These are phyloP conservation scores for Neofelis nebulosa DNA, from an alignment of 2,113 vertebrate species.

Conservation along the genomic window DNA sequence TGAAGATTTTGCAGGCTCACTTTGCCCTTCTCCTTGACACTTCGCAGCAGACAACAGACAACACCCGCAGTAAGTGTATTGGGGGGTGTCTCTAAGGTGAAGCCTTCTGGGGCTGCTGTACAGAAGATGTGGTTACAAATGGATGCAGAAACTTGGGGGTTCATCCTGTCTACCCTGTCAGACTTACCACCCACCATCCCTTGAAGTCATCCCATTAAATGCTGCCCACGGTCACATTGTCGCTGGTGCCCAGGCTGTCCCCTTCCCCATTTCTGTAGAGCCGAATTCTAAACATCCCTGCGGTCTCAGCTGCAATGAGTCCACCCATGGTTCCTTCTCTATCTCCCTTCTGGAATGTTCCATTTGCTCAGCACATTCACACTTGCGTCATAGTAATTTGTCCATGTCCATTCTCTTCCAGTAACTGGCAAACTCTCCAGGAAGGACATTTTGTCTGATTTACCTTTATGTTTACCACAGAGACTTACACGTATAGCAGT, in stretches of 20 bases:
- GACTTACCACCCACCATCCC: not conserved
- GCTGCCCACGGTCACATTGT: accelerated
- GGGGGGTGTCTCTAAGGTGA: not conserved
- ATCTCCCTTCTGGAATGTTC: not conserved
- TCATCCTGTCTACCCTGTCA: no score
- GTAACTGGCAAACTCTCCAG: not conserved
- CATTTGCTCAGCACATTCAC: not conserved
- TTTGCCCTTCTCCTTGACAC: not conserved
- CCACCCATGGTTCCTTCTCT: not conserved
- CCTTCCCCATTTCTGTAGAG: not conserved
- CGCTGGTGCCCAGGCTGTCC: accelerated
- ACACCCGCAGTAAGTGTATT: accelerated
- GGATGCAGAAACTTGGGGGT: accelerated
- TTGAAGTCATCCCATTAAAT: not conserved
- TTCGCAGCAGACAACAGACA: not conserved
- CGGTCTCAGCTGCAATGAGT: not conserved
- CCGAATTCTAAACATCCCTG: accelerated
- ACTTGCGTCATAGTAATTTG: not conserved
- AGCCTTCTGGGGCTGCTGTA: not conserved
- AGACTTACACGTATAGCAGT: not conserved
- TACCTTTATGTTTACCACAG: not conserved
- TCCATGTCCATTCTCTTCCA: no score
- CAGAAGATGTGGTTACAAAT: not conserved
- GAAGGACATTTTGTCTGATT: not conserved
- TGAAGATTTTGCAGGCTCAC: not conserved